These are phyloP conservation scores for Luperina nickerlii DNA, from an alignment of 2,888 invertebrate genomes.

Conservation along the genomic window DNA sequence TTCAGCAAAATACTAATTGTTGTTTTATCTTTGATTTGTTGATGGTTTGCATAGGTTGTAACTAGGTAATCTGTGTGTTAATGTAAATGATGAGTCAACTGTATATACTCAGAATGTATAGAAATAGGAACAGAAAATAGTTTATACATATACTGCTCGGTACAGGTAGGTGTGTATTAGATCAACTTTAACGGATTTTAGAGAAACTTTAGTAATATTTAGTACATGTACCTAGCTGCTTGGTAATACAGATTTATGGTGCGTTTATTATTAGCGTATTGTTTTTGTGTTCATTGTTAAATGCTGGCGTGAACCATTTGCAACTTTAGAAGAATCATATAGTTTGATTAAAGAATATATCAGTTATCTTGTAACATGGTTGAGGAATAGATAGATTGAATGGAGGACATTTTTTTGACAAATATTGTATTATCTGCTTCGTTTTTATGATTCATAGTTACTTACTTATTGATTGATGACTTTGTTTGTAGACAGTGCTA, in stretches of 20 bases:
- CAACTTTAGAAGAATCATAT: too few relatives aligned
- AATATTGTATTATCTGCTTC: neutral
- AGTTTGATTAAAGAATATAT: neutral
- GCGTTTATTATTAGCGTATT: neutral
- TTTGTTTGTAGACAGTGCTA: neutral
- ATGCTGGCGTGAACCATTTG: neutral
- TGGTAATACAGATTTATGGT: neutral
- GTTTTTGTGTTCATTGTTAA: neutral
- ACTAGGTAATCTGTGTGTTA: constrained; percentile 14
- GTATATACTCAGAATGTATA: too few relatives aligned
- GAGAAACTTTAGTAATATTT: neutral
- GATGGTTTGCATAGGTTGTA: constrained; percentile 6
- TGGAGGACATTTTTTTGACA: neutral
- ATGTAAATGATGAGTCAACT: neutral
- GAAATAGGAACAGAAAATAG: neutral
- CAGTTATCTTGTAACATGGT: neutral
- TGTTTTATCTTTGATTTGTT: constrained; percentile 61
- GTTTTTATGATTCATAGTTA: neutral
- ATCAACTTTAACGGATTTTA: neutral
- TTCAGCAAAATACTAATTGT: constrained; percentile 56
- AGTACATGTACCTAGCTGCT: neutral
- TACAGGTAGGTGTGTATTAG: neutral
- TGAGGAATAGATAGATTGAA: neutral
- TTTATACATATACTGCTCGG: neutral
- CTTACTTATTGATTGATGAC: too few relatives aligned